phyloP scores from a whole-genome alignment of 2,888 invertebrate species.

The Stenurella melanura region DNA sequence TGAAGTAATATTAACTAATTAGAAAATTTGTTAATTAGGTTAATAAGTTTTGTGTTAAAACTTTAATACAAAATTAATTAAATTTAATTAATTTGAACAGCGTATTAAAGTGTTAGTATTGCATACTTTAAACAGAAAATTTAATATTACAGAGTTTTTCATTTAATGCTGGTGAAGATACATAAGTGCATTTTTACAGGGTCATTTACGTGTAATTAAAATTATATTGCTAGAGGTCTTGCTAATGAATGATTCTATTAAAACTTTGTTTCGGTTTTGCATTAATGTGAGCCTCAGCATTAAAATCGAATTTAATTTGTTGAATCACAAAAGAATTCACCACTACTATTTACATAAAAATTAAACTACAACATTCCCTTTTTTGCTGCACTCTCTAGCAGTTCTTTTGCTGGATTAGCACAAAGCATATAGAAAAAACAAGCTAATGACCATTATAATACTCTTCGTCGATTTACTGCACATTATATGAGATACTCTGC shows the following conservation, averaged over 20 bases:
- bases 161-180: slow-evolving; percentile 22
- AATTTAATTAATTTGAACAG: slow-evolving; percentile 34
- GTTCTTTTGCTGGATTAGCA: no score
- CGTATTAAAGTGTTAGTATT: slow-evolving; percentile 15
- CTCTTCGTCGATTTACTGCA: no score
- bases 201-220: slow-evolving; percentile 40
- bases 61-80: slow-evolving; percentile 29
- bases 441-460: no score
- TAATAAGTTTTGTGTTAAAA: slow-evolving; percentile 13
- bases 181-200: slow-evolving; percentile 40
- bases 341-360: no score
- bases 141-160: slow-evolving; percentile 39
- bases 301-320: slow-evolving; percentile 7
- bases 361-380: no score
- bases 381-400: no score
- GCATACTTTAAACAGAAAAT: slow-evolving; percentile 20
- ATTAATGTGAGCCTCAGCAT: neutral
- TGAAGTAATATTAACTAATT: slow-evolving; percentile 11
- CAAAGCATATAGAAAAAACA: no score
- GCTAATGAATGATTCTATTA: slow-evolving; percentile 33
- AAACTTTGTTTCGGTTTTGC: slow-evolving; percentile 28
- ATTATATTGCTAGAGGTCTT: slow-evolving; percentile 28
- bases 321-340: neutral
- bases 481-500: no score
- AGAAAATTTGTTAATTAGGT: slow-evolving; percentile 17